These are phyloP conservation scores for Chamaea fasciata DNA, from an alignment of 2,113 vertebrate genomes.

Conservation along the genomic window DNA sequence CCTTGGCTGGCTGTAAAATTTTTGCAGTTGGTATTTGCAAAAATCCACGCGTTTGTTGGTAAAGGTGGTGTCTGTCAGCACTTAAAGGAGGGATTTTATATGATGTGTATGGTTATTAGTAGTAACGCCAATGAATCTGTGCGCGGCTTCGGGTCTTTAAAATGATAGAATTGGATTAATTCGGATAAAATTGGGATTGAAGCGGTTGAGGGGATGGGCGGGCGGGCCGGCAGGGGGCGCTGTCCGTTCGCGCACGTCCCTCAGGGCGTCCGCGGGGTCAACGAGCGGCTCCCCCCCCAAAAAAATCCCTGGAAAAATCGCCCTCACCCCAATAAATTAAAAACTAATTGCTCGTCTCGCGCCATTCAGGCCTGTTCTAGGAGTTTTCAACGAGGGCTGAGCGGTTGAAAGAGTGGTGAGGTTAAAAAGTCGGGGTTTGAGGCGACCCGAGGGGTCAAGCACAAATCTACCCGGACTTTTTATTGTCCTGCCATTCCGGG, in stretches of 20 bases:
- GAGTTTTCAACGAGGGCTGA: background rate
- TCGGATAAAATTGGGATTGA: background rate
- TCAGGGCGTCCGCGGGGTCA: background rate
- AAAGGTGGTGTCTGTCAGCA: too few relatives aligned
- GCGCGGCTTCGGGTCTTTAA: background rate
- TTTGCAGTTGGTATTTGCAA: background rate
- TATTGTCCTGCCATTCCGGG: background rate
- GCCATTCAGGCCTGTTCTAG: background rate
- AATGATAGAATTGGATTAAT: background rate
- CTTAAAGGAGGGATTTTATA: background rate
- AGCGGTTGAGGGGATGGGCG: too few relatives aligned
- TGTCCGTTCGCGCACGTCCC: background rate
- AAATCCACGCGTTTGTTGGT: background rate
- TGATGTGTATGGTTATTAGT: background rate
- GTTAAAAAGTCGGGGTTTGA: background rate
- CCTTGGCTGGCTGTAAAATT: background rate
- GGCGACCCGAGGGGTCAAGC: background rate
- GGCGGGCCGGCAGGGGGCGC: conserved; percentile 48
- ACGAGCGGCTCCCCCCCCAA: background rate
- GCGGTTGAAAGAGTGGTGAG: background rate
- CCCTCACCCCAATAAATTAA: background rate
- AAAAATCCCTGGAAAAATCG: background rate
- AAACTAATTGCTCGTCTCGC: background rate
- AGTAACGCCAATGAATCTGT: accelerated
- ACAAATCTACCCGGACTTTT: background rate